Evolutionary conservation across 2,888 invertebrate species (phyloP), one percentile per base, ranked within the genome.

Genomic region (Eristalinus aeneus): DNA sequence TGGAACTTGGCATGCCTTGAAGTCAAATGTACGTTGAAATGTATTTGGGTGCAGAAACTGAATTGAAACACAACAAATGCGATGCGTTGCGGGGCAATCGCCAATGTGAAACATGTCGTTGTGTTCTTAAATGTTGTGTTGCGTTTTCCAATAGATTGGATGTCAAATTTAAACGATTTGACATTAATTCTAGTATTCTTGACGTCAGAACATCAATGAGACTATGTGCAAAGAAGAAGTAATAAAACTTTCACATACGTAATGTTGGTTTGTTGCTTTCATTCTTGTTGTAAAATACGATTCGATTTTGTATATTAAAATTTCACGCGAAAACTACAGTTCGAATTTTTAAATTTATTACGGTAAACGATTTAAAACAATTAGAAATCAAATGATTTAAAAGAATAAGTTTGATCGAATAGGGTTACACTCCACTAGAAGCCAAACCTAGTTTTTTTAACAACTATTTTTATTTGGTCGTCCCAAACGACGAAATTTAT

Each of bases 101-200:
- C 65, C 67, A 79, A 53, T 39, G 65, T 84, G 84, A 79, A 79
- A 79, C 75, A 71, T 79, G 74, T 79, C 78, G 67, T 67, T 75
- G 60, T 79, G 83, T 68, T 78, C 77, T 78, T 79, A 79, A 79
- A 79, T 75, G 69, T 32, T 69, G 22, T 16, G 39, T 69, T 74
- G 74, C 73, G 78, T 61, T 63, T 78, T 69, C 60, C 22, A 78
- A 74, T 71, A 71, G 39, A 79, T 65, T 74, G 54, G 65, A 54
- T 75, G 84, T 84, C 84, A 84, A 74, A 74, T 60, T 74, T 79
- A 84, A 84, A 67, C 69, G 71, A 71, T 84, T 65, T 71, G 74
- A 79, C 83, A 71, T 79, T 53, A 31, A 65, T 78, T 56, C 67
- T 27, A 16, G 22, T 53, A 16, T 22, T 20, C 34, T 71, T 84